Evolutionary conservation across 2,888 invertebrate genomes (phyloP), one percentile per base, ranked within the genome.

Genomic region (Tiliacea aurago): DNA sequence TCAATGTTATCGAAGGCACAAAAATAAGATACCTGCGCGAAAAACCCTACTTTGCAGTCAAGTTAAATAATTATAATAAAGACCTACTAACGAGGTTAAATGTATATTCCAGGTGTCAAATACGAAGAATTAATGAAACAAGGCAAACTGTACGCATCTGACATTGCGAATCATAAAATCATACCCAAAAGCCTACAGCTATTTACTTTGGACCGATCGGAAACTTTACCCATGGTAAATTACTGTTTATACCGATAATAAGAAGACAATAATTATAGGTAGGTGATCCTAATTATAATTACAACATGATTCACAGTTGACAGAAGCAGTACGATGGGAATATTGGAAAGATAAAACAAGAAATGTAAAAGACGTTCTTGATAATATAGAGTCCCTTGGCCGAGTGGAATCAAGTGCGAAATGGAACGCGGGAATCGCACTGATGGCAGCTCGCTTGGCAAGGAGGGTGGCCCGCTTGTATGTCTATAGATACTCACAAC

Each of bases 91-190:
- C 11, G 5, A 66, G 20, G 9, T 68, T 1, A 23, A 33, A 13
- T 75, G 78, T 43, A 23, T 74, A 68, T 95, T 95, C 85, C 95
- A 97, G 95, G 92, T 86, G 97, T 96, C 85, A 95, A 96, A 86
- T 97, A 97, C 96, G 91, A 97, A 68, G 97, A 97, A 83, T 92
- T 97, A 76, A 94, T 96, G 13, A 96, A 96, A 75, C 96, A 97
- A 88, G 97, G 97, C 23, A 95, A 95, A 65, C 87, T 92, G 64
- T 95, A 96, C 66, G 91, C 98, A 53, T 95, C 96, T 71, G 96
- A 97, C 74, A 97, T 97, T 86, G 95, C 97, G 59, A 97, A 97
- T 81, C 93, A 95, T 73, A 96, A 96, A 56, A 93, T 97, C 69
- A 95, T 98, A 84, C 97, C 97, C 0, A 96, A 97, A 85, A 93